Conservation (phyloP, 2,888 invertebrate genomes). For the Conchocele bisecta region DNA sequence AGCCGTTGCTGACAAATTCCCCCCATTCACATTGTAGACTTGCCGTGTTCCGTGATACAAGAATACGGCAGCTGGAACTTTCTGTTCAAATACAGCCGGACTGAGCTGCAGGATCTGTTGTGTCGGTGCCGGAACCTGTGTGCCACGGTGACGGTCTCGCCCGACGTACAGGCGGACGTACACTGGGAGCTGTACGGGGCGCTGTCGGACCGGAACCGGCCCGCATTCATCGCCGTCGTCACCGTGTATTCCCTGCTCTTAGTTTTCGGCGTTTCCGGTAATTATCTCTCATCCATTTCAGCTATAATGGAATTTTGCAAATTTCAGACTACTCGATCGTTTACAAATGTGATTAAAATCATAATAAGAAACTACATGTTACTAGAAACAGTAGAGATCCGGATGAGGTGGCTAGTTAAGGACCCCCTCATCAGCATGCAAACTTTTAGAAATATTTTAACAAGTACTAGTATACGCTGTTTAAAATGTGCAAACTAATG, state of each 20-base stretch:
- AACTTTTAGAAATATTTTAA: too few relatives aligned
- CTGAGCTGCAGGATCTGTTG: constrained; percentile 19
- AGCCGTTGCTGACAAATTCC: too few relatives aligned
- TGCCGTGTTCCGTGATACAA: constrained; percentile 5
- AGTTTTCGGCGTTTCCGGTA: constrained; percentile 47
- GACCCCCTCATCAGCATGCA: too few relatives aligned
- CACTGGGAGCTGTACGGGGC: constrained; percentile 8
- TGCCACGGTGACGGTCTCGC: background rate
- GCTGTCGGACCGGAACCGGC: constrained; percentile 31
- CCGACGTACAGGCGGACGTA: constrained; percentile 1
- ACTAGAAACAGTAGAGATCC: too few relatives aligned
- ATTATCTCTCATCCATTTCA: background rate
- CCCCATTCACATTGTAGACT: background rate
- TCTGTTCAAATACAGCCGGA: constrained; percentile 34
- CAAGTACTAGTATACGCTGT: too few relatives aligned
- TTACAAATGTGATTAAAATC: too few relatives aligned
- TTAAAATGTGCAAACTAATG: too few relatives aligned
- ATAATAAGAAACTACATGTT: too few relatives aligned
- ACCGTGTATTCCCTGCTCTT: constrained; percentile 36
- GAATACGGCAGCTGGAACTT: constrained; percentile 19
- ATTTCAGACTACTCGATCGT: too few relatives aligned
- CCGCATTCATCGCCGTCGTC: constrained; percentile 36
- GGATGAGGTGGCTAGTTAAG: too few relatives aligned
- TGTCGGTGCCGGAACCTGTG: constrained; percentile 44
- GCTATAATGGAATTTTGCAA: too few relatives aligned